phyloP scores from a whole-genome alignment of 2,888 invertebrate species.

The Bimastos eiseni region DNA sequence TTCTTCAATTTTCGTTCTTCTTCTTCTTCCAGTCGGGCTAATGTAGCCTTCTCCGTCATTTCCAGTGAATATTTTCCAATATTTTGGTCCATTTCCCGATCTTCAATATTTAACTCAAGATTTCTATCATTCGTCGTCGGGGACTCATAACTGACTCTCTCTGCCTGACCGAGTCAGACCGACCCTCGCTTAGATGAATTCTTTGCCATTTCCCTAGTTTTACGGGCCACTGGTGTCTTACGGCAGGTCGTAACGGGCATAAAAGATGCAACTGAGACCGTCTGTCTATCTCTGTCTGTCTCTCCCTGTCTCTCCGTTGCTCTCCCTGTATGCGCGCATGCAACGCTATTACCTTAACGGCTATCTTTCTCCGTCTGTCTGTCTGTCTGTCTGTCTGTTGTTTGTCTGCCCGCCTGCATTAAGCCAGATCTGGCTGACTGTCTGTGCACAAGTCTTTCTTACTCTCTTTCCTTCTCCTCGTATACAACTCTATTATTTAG shows the following conservation, averaged over 20 bases:
- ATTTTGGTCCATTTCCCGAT: neutral
- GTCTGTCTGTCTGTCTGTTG: neutral
- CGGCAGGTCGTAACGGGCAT: neutral
- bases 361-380: neutral
- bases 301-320: neutral
- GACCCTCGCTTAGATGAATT: neutral
- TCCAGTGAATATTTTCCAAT: neutral
- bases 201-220: neutral
- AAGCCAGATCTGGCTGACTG: neutral
- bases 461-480: no score
- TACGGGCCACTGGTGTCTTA: neutral
- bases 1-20: no score
- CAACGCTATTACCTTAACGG: no score
- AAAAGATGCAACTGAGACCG: no score
- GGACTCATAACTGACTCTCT: neutral
- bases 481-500: no score
- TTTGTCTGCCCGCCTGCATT: no score
- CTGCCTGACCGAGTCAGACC: neutral
- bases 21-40: no score
- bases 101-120: neutral
- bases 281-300: neutral
- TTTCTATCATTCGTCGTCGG: neutral
- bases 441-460: neutral
- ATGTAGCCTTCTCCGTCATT: neutral
- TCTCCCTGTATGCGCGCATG: neutral